These are phyloP conservation scores for Sebastes wilsoni DNA, from an alignment of 2,797 vertebrate species.

Conservation along the genomic window DNA sequence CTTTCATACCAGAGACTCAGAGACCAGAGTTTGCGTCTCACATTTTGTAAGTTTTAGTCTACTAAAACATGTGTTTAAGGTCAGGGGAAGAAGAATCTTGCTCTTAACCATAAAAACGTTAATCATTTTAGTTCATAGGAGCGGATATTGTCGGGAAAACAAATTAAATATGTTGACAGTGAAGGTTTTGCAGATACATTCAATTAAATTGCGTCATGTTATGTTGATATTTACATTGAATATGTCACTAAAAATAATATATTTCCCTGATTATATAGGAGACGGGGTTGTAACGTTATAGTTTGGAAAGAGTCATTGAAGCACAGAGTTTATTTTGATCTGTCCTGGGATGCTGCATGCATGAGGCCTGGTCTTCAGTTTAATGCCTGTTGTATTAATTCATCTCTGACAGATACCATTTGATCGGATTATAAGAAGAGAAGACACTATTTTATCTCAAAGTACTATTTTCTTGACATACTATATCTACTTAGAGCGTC, in stretches of 20 bases:
- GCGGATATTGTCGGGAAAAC: neutral
- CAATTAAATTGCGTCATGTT: neutral
- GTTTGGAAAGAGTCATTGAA: neutral
- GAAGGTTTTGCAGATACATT: neutral
- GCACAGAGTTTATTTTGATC: neutral
- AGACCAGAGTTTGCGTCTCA: neutral
- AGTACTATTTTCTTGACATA: neutral
- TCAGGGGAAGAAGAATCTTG: neutral
- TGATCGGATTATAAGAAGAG: neutral
- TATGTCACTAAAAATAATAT: neutral
- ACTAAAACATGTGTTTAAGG: neutral
- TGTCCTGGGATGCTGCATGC: neutral
- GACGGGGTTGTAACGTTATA: neutral
- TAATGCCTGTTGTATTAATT: conserved; percentile 5
- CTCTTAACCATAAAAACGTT: neutral
- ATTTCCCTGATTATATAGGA: neutral
- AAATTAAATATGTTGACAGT: neutral
- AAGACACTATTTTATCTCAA: neutral
- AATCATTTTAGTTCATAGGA: neutral
- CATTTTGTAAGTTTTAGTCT: neutral
- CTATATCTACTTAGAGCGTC: neutral
- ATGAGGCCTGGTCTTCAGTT: neutral
- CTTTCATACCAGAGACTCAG: neutral
- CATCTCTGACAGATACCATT: neutral
- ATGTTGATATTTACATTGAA: neutral